These are phyloP conservation scores for Erannis defoliaria DNA, from an alignment of 2,888 invertebrate genomes.

Conservation along the genomic window DNA sequence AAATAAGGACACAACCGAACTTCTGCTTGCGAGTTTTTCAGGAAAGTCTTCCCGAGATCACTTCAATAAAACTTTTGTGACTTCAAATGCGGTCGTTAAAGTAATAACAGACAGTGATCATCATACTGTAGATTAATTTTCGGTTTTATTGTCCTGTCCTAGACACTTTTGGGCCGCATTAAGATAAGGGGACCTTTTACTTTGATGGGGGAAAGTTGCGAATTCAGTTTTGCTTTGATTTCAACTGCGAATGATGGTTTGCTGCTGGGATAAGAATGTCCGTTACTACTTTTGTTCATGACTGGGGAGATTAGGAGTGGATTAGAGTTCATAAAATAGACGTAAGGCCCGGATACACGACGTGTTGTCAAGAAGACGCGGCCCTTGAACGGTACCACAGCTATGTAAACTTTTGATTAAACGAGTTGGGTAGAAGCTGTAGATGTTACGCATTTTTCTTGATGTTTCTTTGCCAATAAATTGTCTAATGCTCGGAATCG, in stretches of 20 bases:
- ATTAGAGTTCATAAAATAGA: neutral
- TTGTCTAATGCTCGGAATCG: too few relatives aligned
- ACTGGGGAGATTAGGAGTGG: slow-evolving; percentile 5
- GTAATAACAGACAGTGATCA: slow-evolving; percentile 33
- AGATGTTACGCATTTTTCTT: too few relatives aligned
- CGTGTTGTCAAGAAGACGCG: neutral
- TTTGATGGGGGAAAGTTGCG: slow-evolving; percentile 39
- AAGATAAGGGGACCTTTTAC: slow-evolving; percentile 39
- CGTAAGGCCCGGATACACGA: neutral
- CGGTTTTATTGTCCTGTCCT: slow-evolving; percentile 39
- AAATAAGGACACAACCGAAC: slow-evolving; percentile 11
- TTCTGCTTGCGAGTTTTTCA: slow-evolving; percentile 16
- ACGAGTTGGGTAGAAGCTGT: too few relatives aligned
- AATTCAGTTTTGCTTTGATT: slow-evolving; percentile 32
- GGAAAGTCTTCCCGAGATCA: slow-evolving; percentile 11
- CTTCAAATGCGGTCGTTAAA: slow-evolving; percentile 34
- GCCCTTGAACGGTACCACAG: too few relatives aligned
- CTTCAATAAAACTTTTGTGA: slow-evolving; percentile 30
- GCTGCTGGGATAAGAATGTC: slow-evolving; percentile 11
- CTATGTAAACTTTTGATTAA: too few relatives aligned
- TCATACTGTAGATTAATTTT: slow-evolving; percentile 38
- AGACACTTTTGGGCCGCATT: slow-evolving; percentile 32
- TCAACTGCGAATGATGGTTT: slow-evolving; percentile 9
- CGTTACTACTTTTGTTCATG: slow-evolving; percentile 17
- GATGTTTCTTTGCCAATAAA: too few relatives aligned